Evolutionary conservation across 2,797 vertebrate genomes (phyloP).

Genomic region (Sandelia bainsii): DNA sequence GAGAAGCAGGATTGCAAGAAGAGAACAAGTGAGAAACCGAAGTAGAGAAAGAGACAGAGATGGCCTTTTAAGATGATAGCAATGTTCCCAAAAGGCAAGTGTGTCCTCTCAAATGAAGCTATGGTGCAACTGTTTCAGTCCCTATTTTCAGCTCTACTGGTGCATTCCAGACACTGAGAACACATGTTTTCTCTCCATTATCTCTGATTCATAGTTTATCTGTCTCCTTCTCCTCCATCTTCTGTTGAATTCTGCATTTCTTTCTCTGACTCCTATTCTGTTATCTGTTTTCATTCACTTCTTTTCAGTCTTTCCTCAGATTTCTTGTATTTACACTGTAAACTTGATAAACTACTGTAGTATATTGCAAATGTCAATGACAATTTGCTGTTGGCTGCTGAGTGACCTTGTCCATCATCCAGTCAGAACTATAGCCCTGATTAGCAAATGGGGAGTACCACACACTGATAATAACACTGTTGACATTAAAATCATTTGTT

Average conservation of each 20-base stretch:
- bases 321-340: constrained; percentile 1
- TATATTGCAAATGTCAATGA: constrained; percentile 26
- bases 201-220: constrained; percentile 37
- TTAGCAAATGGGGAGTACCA: constrained; percentile 43
- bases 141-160: constrained; percentile 81
- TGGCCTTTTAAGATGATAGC: constrained; percentile 74
- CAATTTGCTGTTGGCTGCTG: constrained; percentile 23
- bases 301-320: neutral
- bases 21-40: neutral
- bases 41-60: constrained; percentile 35
- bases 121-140: constrained; percentile 57
- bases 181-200: constrained; percentile 74
- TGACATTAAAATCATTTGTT: constrained; percentile 70
- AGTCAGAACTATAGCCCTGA: constrained; percentile 22
- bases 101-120: constrained; percentile 77
- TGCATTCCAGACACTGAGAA: constrained; percentile 65
- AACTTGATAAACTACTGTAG: neutral
- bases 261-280: neutral
- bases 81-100: constrained; percentile 69
- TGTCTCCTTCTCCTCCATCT: constrained; percentile 8
- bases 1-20: constrained; percentile 16
- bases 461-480: constrained; percentile 52
- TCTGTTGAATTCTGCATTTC: constrained; percentile 9
- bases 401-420: constrained; percentile 48
- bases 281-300: neutral